Evolutionary conservation across 2,888 invertebrate genomes (phyloP), one percentile per base, ranked within the genome.

Genomic region (Tridacna crocea): DNA sequence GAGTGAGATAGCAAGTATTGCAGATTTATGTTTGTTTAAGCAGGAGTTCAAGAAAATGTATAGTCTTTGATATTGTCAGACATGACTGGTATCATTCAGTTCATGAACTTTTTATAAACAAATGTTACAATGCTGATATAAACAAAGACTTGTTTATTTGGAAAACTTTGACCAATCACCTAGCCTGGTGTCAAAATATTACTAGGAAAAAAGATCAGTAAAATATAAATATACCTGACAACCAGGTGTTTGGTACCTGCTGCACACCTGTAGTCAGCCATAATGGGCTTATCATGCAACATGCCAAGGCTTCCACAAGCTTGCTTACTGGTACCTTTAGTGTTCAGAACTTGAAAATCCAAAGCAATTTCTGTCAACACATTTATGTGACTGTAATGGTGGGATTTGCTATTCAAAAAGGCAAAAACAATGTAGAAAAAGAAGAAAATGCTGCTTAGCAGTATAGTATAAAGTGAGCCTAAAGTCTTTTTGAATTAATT

Each of bases 151-250:
- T 61, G 61, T 61, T 61, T 61, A 61, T 61, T 61, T 61, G 19
- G 61, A 24, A 24, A 61, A 61, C 61, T 22, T 4, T 19, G 22
- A 19, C 61, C 26, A 55, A 15, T 70, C 51, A 51, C 46, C 26
- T 70, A 47, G 22, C 70, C 24, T 26, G 10, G 19, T 70, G 70
- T 51, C 70, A 70, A 70, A 70, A 70, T 70, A 70, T 70, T 70
- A 47, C 15, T 26, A 19, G 68, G 22, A 61, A n/a, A 13, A 24
- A 61, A 22, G 4, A 6, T n/a, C n/a, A n/a, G 61, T 61, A 70
- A 51, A 22, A 22, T 47, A 51, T 51, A 47, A 70, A 51, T 70
- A 24, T 70, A 70, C 70, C 70, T 70, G 48, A 26, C 70, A 70
- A n/a, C 70, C 70, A 70, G 70, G 51, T 70, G 70, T 70, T 70